Percentiles rank a stretch among this genome's conserved stretches.
phyloP scores from a whole-genome alignment of 2,888 invertebrate species.

The Hirtodrosophila duncani region DNA sequence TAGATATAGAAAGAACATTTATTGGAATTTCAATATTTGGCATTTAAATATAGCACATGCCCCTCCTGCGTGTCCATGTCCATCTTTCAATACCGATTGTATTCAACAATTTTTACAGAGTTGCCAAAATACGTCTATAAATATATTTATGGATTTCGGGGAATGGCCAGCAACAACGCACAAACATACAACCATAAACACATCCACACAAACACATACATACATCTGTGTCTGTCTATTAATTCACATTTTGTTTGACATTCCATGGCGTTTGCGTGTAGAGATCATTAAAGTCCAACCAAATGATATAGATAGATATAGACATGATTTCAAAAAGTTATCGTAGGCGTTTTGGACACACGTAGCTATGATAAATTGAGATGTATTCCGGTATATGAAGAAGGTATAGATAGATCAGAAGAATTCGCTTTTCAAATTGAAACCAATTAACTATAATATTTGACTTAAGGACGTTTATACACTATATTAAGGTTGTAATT shows the following conservation, averaged over 20 bases:
- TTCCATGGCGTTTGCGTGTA: slow-evolving; percentile 43
- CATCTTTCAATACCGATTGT: no score
- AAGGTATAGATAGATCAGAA: no score
- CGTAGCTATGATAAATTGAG: slow-evolving; percentile 37
- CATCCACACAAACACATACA: slow-evolving; percentile 3
- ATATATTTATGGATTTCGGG: slow-evolving; percentile 49
- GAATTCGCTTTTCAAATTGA: no score
- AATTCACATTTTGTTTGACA: slow-evolving; percentile 50
- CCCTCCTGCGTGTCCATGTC: no score
- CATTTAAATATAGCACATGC: no score
- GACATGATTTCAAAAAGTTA: slow-evolving; percentile 17
- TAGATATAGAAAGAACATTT: no score
- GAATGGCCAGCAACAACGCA: slow-evolving; percentile 19
- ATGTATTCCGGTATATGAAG: slow-evolving; percentile 15
- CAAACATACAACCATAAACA: background rate
- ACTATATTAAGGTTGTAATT: no score
- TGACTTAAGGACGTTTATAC: no score
- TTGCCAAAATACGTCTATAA: no score
- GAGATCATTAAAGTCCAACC: slow-evolving; percentile 40
- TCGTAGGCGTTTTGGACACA: slow-evolving; percentile 53
- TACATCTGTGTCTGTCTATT: slow-evolving; percentile 43
- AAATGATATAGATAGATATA: slow-evolving; percentile 16
- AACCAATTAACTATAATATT: no score
- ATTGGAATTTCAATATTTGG: no score
- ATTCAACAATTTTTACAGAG: no score